Evolutionary conservation across 1,140 invertebrate species (phyloP).

Genomic region (Holcopasites calliopsidis): DNA sequence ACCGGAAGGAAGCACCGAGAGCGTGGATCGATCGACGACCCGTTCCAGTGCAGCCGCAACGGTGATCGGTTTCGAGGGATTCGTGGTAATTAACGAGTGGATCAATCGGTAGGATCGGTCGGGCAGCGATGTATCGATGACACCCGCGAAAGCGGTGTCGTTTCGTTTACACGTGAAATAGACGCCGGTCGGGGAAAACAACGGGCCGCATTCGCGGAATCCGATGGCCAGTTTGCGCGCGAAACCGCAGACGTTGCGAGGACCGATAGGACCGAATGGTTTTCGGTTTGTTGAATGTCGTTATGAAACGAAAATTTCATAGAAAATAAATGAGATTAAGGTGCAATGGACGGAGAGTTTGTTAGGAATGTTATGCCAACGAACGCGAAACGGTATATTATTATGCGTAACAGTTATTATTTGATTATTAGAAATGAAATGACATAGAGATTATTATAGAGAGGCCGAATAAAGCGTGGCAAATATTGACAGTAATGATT

Average conservation of each 20-base stretch:
- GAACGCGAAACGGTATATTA: too few species aligned
- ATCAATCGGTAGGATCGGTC: constrained; percentile 50
- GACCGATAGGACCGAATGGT: constrained; percentile 26
- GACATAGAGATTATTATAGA: too few species aligned
- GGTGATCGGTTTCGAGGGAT: constrained; percentile 56
- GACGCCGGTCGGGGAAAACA: background rate
- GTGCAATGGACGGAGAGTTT: too few species aligned
- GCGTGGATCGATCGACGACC: constrained; percentile 45
- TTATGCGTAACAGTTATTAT: too few species aligned
- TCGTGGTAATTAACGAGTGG: constrained; percentile 62
- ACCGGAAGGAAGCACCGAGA: constrained; percentile 21
- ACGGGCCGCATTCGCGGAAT: constrained; percentile 49
- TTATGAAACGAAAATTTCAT: too few species aligned
- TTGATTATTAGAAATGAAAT: too few species aligned
- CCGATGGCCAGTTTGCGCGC: constrained; percentile 49
- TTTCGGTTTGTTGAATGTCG: too few species aligned
- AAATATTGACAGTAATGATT: too few species aligned
- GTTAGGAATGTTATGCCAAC: too few species aligned
- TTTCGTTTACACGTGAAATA: constrained; percentile 59
- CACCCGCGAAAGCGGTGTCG: constrained; percentile 54
- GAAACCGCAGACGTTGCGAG: constrained; percentile 45
- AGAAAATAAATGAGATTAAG: too few species aligned
- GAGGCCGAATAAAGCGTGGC: too few species aligned
- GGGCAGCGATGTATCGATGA: constrained; percentile 57
- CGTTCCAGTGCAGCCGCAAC: constrained; percentile 52